Percentiles rank a stretch among this genome's conserved stretches.
phyloP scores from a whole-genome alignment of 2,888 invertebrate genomes.

The Abrostola tripartita region DNA sequence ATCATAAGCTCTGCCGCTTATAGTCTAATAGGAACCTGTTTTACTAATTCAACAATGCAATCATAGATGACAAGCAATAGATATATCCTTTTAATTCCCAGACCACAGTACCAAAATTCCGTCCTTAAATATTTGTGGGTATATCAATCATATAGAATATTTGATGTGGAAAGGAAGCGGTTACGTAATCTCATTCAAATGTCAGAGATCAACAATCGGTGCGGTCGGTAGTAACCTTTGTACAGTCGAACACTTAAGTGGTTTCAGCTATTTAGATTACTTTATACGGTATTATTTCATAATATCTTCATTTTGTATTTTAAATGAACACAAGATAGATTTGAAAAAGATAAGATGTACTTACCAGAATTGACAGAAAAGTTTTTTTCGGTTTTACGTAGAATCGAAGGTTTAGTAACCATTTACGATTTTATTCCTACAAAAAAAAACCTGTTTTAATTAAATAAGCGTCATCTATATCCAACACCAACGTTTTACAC shows the following conservation, averaged over 20 bases:
- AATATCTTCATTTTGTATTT: no score
- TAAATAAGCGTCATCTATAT: no score
- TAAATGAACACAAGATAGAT: no score
- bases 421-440: no score
- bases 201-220: conserved; percentile 65
- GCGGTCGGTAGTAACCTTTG: conserved; percentile 48
- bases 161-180: conserved; percentile 58
- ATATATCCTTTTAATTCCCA: conserved; percentile 23
- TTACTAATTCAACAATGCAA: not conserved
- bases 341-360: no score
- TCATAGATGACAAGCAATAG: conserved; percentile 6
- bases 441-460: no score
- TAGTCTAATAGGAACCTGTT: no score
- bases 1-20: no score
- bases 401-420: no score
- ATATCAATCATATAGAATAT: conserved; percentile 55
- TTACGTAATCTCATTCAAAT: conserved; percentile 65
- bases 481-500: no score
- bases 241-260: conserved; percentile 47
- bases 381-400: no score
- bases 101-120: conserved; percentile 22
- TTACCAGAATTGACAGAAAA: no score
- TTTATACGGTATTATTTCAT: not conserved
- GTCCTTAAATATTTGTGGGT: conserved; percentile 32
- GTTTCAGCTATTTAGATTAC: not conserved